Base-by-base conservation (phyloP, 2,888 invertebrate genomes). In the Lordiphosa fenestrarum region DNA sequence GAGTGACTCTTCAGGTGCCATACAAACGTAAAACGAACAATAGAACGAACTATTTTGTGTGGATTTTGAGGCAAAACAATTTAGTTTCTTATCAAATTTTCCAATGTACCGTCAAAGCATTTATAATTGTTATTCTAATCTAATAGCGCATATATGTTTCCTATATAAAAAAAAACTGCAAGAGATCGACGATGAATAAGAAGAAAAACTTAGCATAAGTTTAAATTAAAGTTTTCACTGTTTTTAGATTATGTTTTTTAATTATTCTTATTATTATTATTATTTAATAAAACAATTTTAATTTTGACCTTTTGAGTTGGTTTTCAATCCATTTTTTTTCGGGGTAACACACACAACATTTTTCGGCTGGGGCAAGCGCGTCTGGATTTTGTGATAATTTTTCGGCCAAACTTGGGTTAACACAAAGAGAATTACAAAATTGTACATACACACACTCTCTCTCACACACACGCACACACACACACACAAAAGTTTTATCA, bases 41-140 rank as follows among this genome's bases (percentile, higher is more conserved):
- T 53, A 51, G 38, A 37, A 40, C 12, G 9, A 30, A 30, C 36
- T 48, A 62, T 36, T 53, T 25, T 66, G 82, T 75, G 75, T 75
- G 74, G 75, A 81, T 77, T 56, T 62, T 54, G 57, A 46, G 42
- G 52, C 4, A 33, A 41, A 59, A 52, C 56, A 73, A 60, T 62
- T 74, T 75, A 69, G 76, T 73, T 75, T 69, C 66, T 69, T 74
- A 77, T 66, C 50, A 60, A 66, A 65, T 67, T 77, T 76, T 81
- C 75, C 84, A 83, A 84, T 85, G 82, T 83, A 83, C 82, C 84
- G 84, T 81, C 80, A 77, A 81, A 81, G 82, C 85, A 85, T 82
- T 82, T 82, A 82, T 82, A 74, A 73, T 84, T 84, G 80, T 84
- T 84, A 81, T 82, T 55, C 44, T 56, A 69, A 62, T 65, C 69